phyloP scores from a whole-genome alignment of 2,797 vertebrate genomes.

The Xenops minutus region DNA sequence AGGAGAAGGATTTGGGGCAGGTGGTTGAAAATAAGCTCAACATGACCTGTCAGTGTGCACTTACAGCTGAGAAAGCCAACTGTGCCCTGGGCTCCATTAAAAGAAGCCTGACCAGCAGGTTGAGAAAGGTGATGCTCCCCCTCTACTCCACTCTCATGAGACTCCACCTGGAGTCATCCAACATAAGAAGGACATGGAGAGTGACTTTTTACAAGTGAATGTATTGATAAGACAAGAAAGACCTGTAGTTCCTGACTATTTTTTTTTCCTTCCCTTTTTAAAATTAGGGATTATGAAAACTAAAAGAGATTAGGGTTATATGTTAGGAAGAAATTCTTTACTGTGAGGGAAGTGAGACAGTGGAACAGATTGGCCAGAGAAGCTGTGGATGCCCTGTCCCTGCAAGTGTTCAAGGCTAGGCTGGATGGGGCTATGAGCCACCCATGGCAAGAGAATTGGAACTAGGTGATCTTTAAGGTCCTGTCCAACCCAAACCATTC shows the following conservation, averaged over 20 bases:
- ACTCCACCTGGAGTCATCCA: no score
- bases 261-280: no score
- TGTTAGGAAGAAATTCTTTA: no score
- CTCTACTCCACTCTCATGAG: not conserved
- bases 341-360: no score
- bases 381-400: not conserved
- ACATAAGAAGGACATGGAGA: no score
- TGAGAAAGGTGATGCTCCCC: not conserved
- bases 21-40: not conserved
- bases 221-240: no score
- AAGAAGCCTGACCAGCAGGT: not conserved
- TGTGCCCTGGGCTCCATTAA: not conserved
- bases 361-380: not conserved
- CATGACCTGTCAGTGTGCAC: not conserved
- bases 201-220: no score
- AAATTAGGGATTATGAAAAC: no score
- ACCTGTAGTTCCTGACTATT: no score
- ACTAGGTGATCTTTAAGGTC: not conserved
- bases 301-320: no score
- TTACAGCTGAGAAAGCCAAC: no score
- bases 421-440: not conserved
- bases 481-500: not conserved
- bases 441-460: not conserved
- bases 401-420: not conserved
- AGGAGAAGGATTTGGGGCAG: not conserved